Evolutionary conservation across 2,888 invertebrate genomes (phyloP).

Genomic region (Hyposoter dolosus): DNA sequence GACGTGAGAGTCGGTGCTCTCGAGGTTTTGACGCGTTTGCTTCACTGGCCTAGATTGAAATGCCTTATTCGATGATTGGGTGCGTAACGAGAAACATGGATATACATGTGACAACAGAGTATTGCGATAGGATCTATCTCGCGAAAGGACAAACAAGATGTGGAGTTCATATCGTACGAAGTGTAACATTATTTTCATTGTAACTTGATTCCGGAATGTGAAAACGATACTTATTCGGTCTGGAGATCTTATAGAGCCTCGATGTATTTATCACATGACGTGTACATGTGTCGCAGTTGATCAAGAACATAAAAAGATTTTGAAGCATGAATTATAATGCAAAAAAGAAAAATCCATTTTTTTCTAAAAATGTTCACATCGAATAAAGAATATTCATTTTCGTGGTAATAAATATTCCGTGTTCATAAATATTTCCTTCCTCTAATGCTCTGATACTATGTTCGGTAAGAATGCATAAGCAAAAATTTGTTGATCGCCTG

Average conservation of each 20-base stretch:
- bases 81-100: slow-evolving; percentile 39
- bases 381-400: background rate
- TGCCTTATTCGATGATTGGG: slow-evolving; percentile 51
- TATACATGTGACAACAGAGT: slow-evolving; percentile 26
- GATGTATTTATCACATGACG: background rate
- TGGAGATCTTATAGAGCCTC: background rate
- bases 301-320: background rate
- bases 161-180: background rate
- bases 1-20: slow-evolving; percentile 33
- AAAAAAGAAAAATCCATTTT: background rate
- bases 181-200: slow-evolving; percentile 16
- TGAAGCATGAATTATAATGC: background rate
- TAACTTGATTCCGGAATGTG: slow-evolving; percentile 19
- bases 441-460: no score
- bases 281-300: background rate
- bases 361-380: background rate
- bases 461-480: no score
- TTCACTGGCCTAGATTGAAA: slow-evolving; percentile 58
- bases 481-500: no score
- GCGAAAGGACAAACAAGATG: slow-evolving; percentile 31
- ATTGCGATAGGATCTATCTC: slow-evolving; percentile 26
- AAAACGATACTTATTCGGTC: background rate
- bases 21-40: slow-evolving; percentile 19
- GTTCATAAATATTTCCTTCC: no score
- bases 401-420: background rate